These are phyloP conservation scores for Dicentrarchus labrax DNA, from an alignment of 2,113 vertebrate species.

Conservation along the genomic window DNA sequence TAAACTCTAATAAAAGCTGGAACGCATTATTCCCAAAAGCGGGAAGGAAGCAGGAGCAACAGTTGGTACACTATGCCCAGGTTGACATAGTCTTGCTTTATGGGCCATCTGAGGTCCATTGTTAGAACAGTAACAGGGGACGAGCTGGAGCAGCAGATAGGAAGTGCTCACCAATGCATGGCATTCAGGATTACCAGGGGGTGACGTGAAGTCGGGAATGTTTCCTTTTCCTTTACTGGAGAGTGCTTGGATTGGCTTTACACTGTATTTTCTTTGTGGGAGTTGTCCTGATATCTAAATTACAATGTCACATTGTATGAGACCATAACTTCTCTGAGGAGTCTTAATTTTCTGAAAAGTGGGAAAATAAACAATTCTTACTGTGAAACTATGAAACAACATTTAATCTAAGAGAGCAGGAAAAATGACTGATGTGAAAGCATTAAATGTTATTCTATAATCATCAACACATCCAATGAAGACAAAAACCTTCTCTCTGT, in stretches of 20 bases:
- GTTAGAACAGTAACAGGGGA: constrained; percentile 75
- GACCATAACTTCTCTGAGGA: constrained; percentile 21
- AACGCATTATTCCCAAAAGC: constrained; percentile 73
- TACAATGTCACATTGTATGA: constrained; percentile 49
- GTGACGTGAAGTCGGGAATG: constrained; percentile 56
- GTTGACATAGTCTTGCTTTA: constrained; percentile 72
- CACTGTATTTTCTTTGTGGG: constrained; percentile 40
- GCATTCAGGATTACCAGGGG: constrained; percentile 61
- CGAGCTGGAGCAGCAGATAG: constrained; percentile 64
- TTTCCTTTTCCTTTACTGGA: constrained; percentile 55
- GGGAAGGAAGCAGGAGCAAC: constrained; percentile 81
- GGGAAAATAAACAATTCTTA: background rate
- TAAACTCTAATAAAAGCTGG: constrained; percentile 76
- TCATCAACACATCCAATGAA: background rate
- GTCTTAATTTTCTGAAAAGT: constrained; percentile 14
- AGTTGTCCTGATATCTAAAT: constrained; percentile 38
- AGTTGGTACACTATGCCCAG: constrained; percentile 74
- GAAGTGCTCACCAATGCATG: constrained; percentile 66
- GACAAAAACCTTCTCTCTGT: background rate
- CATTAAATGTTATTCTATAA: background rate
- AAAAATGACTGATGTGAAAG: background rate
- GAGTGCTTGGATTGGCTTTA: constrained; percentile 41
- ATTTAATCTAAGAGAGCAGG: background rate
- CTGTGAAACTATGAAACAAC: background rate
- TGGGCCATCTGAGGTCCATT: constrained; percentile 77